Evolutionary conservation across 2,888 invertebrate species (phyloP), one percentile per base, ranked within the genome.

Genomic region (Chymomyza caudatula): DNA sequence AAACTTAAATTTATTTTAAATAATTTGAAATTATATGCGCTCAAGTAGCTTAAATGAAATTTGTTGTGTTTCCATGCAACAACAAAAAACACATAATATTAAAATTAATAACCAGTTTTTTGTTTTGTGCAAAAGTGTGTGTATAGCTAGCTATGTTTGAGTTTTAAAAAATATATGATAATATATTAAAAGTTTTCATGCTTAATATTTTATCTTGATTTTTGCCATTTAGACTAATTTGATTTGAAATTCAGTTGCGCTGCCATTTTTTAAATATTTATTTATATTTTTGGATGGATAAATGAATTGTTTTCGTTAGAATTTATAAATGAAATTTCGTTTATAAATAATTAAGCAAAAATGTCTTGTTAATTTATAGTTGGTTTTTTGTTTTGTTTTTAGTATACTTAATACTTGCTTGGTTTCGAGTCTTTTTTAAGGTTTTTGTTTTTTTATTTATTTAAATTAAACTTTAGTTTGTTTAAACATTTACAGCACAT

Each of bases 391-490:
- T 79, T 67, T 63, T 74, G 74, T 62, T 79, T 67, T 63, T 74
- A 75, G 82, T 76, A 77, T 87, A 81, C 77, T 87, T 89, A 89
- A 89, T 89, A 89, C 89, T 89, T 90, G 87, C 85, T 84, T 90
- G 89, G 89, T 88, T 90, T 89, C 86, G 89, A 90, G 89, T 90
- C 89, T 89, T 89, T 85, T 80, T 81, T 78, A 74, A 75, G 77
- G 71, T 52, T 65, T 62, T 56, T 23, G 53, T 23, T 53, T 60
- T 53, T 60, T 52, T 58, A 51, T 73, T 73, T 57, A 69, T 37
- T 66, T 62, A 57, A 53, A 60, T 65, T 65, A 63, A 63, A 58
- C 61, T 57, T 55, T 42, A 68, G 72, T 74, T 76, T 74, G 81
- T 67, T 62, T 79, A 62, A 68, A 76, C 69, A 74, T 82, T 82